phyloP scores from a whole-genome alignment of 2,888 invertebrate species.

The Pristionchus exspectatus region DNA sequence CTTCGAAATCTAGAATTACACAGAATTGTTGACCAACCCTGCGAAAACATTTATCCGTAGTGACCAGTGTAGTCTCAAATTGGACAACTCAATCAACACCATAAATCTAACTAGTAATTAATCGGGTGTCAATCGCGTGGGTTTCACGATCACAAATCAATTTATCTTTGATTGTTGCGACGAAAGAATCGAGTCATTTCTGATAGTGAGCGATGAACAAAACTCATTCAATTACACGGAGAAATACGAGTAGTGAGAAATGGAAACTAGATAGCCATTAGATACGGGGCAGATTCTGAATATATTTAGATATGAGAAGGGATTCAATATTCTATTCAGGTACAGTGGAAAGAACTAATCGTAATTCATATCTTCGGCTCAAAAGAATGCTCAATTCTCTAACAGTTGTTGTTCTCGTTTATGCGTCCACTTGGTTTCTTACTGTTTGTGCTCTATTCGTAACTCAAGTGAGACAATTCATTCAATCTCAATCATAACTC shows the following conservation, averaged over 20 bases:
- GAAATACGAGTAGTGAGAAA: slow-evolving; percentile 14
- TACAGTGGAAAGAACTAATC: slow-evolving; percentile 48
- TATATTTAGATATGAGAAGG: not conserved
- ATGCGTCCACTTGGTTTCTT: slow-evolving; percentile 67
- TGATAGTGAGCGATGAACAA: not conserved
- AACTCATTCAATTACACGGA: slow-evolving; percentile 18
- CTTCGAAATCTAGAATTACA: not conserved
- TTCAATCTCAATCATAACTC: not conserved
- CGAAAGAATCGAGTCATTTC: not conserved
- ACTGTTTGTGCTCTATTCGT: slow-evolving; percentile 63
- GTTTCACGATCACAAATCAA: not conserved
- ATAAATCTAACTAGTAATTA: not conserved
- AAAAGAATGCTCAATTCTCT: slow-evolving; percentile 64
- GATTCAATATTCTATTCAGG: not conserved
- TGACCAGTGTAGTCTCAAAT: not conserved
- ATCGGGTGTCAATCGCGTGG: slow-evolving; percentile 16
- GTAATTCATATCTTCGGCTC: slow-evolving; percentile 23
- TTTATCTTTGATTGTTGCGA: slow-evolving; percentile 13
- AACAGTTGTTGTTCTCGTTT: slow-evolving; percentile 62
- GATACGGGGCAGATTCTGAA: not conserved
- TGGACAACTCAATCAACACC: not conserved
- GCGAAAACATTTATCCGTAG: not conserved
- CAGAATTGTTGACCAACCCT: not conserved
- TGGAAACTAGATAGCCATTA: slow-evolving; percentile 5
- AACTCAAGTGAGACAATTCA: slow-evolving; percentile 59